Percentiles rank a stretch among this genome's conserved stretches.
Conservation (phyloP, 1,140 invertebrate genomes). For the Platorchestia sp. region DNA sequence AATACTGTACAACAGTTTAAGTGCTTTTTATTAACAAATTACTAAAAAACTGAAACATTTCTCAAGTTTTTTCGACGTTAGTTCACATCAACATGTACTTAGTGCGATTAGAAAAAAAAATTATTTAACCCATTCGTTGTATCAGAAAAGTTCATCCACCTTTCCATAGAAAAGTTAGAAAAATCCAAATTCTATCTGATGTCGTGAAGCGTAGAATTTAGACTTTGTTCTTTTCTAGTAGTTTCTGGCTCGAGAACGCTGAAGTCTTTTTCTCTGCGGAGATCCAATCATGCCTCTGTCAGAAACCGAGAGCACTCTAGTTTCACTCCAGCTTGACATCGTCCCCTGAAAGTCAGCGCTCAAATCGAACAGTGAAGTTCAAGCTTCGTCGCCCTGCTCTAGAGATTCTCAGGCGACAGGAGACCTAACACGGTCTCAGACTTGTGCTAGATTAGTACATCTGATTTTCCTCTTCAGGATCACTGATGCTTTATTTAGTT, state of each 20-base stretch:
- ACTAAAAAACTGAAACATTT: no score
- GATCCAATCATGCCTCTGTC: not conserved
- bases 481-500: not conserved
- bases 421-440: not conserved
- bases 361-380: not conserved
- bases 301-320: not conserved
- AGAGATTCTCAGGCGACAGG: not conserved
- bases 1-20: no score
- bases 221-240: not conserved
- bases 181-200: not conserved
- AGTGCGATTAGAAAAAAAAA: no score
- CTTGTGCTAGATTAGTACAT: not conserved
- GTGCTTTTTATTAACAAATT: no score
- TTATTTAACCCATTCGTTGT: not conserved
- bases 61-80: no score
- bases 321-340: not conserved
- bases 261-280: not conserved
- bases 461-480: not conserved
- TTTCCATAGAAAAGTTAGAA: not conserved
- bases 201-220: not conserved
- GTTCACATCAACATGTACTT: no score
- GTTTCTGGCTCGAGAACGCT: not conserved
- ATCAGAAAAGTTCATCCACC: not conserved
- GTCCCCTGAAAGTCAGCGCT: not conserved
- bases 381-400: not conserved